Evolutionary conservation across 2,113 vertebrate species (phyloP).

Genomic region (Hassar affinis): DNA sequence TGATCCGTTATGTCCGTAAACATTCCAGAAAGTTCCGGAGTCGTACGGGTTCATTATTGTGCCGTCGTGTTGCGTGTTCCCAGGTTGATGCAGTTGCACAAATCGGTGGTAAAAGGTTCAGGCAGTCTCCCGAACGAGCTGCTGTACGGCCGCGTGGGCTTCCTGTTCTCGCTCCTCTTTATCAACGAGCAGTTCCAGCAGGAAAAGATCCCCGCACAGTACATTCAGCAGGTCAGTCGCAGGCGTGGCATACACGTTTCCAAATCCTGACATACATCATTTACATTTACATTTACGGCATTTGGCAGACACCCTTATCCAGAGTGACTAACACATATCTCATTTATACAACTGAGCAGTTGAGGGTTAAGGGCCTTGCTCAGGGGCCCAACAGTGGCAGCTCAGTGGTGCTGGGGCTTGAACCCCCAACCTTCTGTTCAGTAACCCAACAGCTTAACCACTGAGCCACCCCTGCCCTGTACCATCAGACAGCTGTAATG

Average conservation of each 20-base stretch:
- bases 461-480: too few relatives aligned
- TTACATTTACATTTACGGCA: too few relatives aligned
- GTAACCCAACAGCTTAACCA: too few relatives aligned
- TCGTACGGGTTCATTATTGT: background rate
- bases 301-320: too few relatives aligned
- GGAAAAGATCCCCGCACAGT: constrained; percentile 84
- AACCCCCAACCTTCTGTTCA: too few relatives aligned
- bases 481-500: too few relatives aligned
- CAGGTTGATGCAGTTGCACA: constrained; percentile 83
- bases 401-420: too few relatives aligned
- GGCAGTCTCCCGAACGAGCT: constrained; percentile 83
- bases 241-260: too few relatives aligned
- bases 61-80: background rate
- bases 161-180: constrained; percentile 85
- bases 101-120: constrained; percentile 70
- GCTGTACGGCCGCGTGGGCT: constrained; percentile 89
- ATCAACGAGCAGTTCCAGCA: constrained; percentile 87
- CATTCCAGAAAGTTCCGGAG: background rate
- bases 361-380: too few relatives aligned
- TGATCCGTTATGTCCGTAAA: background rate
- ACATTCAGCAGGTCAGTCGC: constrained; percentile 85
- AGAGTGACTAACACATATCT: too few relatives aligned
- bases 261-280: background rate
- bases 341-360: too few relatives aligned
- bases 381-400: too few relatives aligned